Conservation (phyloP, 1,140 invertebrate genomes). For the Meteorus sp. region DNA sequence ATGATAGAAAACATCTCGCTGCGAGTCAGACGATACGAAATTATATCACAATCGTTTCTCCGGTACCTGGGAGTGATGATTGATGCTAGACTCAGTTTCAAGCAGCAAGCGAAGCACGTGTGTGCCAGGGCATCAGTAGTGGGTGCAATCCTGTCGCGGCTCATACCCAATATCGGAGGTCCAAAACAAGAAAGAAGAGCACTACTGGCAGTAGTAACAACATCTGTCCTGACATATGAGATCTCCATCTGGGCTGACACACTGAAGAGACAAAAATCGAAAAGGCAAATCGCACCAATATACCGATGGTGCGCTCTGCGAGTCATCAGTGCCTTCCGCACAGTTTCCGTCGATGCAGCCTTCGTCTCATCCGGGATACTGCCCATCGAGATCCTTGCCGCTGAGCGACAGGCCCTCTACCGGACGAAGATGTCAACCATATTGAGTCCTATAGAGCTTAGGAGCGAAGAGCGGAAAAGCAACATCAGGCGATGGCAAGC, state of each 20-base stretch:
- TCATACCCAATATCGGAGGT: constrained; percentile 15
- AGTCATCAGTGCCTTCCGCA: constrained; percentile 22
- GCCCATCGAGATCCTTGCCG: constrained; percentile 30
- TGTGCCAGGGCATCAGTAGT: constrained; percentile 18
- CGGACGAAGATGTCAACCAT: too few species aligned
- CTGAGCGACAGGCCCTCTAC: too few species aligned
- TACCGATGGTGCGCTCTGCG: not conserved
- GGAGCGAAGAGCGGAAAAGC: constrained; percentile 11
- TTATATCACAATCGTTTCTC: constrained; percentile 20
- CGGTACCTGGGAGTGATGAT: constrained; percentile 23
- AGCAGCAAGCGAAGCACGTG: constrained; percentile 11
- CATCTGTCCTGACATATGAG: constrained; percentile 15
- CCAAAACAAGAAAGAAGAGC: constrained; percentile 9
- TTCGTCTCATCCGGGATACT: constrained; percentile 28
- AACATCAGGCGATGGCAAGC: constrained; percentile 18
- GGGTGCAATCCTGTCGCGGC: not conserved
- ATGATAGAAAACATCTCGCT: not conserved
- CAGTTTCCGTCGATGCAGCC: constrained; percentile 23
- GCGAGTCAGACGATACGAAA: constrained; percentile 1
- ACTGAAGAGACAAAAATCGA: not conserved
- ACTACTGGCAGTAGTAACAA: constrained; percentile 14
- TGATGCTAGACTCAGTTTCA: constrained; percentile 20
- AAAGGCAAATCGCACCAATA: not conserved
- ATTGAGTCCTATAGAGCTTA: too few species aligned
- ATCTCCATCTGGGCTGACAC: constrained; percentile 14